A percentile compares a stretch with the other conserved stretches of the same genome.
Conservation (phyloP, 2,888 invertebrate species). For the Nephrotoma appendiculata region DNA sequence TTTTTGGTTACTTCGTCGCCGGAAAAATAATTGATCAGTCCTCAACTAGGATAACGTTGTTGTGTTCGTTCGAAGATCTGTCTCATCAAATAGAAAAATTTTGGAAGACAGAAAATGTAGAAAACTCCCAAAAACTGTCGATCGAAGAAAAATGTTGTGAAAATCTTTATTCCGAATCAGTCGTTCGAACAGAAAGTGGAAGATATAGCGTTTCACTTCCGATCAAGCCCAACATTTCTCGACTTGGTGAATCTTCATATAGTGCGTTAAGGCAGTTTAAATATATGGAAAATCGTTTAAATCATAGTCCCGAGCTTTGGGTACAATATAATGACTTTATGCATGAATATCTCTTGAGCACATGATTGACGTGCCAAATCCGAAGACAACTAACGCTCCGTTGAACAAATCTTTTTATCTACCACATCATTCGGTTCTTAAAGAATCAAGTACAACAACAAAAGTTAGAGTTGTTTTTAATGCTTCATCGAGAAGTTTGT, state of each 20-base stretch:
- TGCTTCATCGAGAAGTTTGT: too few relatives aligned
- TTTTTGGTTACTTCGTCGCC: neutral
- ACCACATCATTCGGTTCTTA: slow-evolving; percentile 19
- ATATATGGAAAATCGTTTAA: too few relatives aligned
- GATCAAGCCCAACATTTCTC: too few relatives aligned
- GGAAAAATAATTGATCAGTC: neutral
- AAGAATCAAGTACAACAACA: slow-evolving; percentile 15
- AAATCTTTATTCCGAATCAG: too few relatives aligned
- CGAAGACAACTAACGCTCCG: neutral
- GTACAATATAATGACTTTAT: neutral
- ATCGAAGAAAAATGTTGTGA: too few relatives aligned
- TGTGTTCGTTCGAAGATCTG: neutral
- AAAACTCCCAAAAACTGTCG: too few relatives aligned
- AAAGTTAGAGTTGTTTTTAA: too few relatives aligned
- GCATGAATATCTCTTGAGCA: neutral
- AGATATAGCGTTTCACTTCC: too few relatives aligned
- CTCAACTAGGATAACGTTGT: neutral
- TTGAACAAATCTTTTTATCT: slow-evolving; percentile 7
- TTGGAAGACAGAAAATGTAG: neutral
- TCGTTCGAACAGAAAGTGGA: too few relatives aligned
- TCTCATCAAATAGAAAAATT: neutral
- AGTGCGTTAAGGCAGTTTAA: too few relatives aligned
- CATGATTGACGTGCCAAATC: neutral
- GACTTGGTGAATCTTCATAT: too few relatives aligned
- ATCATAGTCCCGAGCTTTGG: neutral